A percentile compares a stretch with the other conserved stretches of the same genome.
Evolutionary conservation across 2,888 invertebrate genomes (phyloP).

Genomic region (Standfussiana lucernea): DNA sequence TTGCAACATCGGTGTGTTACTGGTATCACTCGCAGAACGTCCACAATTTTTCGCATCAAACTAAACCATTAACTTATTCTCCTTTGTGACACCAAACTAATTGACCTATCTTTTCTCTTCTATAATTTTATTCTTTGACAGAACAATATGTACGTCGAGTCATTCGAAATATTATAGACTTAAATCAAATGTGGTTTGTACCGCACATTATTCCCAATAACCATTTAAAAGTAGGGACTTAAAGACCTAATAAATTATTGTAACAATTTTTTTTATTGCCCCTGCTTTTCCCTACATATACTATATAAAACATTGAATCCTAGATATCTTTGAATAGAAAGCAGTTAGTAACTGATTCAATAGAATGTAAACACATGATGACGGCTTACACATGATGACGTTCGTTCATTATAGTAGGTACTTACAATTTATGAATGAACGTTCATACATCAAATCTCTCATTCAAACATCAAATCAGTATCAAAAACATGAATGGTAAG

Average conservation of each 20-base stretch:
- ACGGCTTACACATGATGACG: constrained; percentile 41
- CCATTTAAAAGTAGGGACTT: constrained; percentile 5
- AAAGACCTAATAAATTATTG: background rate
- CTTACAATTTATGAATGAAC: constrained; percentile 69
- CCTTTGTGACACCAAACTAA: background rate
- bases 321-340: constrained; percentile 4
- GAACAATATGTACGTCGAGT: constrained; percentile 36
- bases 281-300: background rate
- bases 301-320: background rate
- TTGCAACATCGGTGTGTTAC: background rate
- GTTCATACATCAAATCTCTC: constrained; percentile 65
- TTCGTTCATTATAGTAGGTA: constrained; percentile 52
- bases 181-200: constrained; percentile 36
- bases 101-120: background rate
- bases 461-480: constrained; percentile 72
- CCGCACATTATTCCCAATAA: constrained; percentile 20
- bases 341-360: constrained; percentile 22
- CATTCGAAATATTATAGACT: constrained; percentile 49
- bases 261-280: constrained; percentile 15
- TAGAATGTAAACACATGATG: constrained; percentile 34
- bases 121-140: constrained; percentile 50
- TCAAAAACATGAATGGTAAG: constrained; percentile 81
- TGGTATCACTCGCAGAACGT: background rate
- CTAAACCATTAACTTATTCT: background rate
- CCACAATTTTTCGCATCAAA: background rate